Evolutionary conservation across 2,888 invertebrate genomes (phyloP), one percentile per base, ranked within the genome.

Genomic region (Microctonus hyperodae): DNA sequence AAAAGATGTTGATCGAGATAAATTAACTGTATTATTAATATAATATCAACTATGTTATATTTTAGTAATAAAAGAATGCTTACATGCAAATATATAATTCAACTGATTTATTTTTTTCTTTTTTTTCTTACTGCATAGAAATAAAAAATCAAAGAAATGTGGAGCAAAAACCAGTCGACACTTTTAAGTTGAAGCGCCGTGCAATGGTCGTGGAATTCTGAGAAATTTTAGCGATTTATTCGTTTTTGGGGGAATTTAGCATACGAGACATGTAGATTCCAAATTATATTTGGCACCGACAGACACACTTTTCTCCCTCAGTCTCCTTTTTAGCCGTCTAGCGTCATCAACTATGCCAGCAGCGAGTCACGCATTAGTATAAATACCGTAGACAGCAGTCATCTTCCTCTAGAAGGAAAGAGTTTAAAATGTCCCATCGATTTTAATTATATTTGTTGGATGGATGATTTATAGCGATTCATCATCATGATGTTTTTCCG

Each of bases 241-340:
- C 75, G 70, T 76, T 76, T 76, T 78, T 74, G 71, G 64, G 75
- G 60, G 70, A 76, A 72, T 74, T 75, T 69, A 72, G 73, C 74
- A 74, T 75, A 71, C 69, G 58, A 62, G 48, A 62, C 64, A 69
- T 64, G 65, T 68, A 66, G 60, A 69, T 76, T 76, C 70, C 69
- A 60, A 69, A 63, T 64, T 76, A 76, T 76, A 75, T 76, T 77
- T 77, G 71, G 73, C 70, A 40, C n/a, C 28, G n/a, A n/a, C 40
- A 58, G 37, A 23, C 40, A 33, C 22, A 33, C 33, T 11, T 16
- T 11, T 16, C 10, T 23, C 25, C 13, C 33, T n/a, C 23, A 6
- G n/a, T 23, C 11, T 22, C 22, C 23, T 37, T 5, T 28, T 28
- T 28, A 28, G 11, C 31, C 7, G 48, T 44, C 48, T 48, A 59